phyloP scores from a whole-genome alignment of 2,888 invertebrate species.

The Mimumesa dahlbomi region DNA sequence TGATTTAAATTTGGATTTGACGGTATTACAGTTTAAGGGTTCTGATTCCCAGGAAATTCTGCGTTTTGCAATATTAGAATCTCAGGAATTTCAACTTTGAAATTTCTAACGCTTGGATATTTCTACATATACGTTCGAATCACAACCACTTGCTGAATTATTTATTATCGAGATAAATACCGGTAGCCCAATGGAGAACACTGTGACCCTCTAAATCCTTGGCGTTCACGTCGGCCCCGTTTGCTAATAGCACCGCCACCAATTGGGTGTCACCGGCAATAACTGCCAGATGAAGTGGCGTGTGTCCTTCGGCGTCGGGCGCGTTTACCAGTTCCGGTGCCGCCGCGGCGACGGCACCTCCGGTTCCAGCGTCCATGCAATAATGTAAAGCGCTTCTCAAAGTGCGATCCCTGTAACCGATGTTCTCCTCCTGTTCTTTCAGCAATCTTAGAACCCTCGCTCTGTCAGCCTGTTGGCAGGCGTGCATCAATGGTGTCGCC shows the following conservation, averaged over 20 bases:
- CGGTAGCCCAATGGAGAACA: slow-evolving; percentile 98
- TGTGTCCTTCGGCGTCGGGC: slow-evolving; percentile 96
- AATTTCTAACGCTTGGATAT: too few relatives aligned
- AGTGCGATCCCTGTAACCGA: slow-evolving; percentile 89
- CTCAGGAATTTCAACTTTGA: too few relatives aligned
- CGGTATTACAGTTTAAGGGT: too few relatives aligned
- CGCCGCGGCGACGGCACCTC: slow-evolving; percentile 88
- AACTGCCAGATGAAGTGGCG: slow-evolving; percentile 96
- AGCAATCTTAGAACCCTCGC: slow-evolving; percentile 88
- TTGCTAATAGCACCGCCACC: slow-evolving; percentile 92
- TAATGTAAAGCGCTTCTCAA: slow-evolving; percentile 96
- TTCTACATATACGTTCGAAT: too few relatives aligned
- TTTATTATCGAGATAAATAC: too few relatives aligned
- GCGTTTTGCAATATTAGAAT: too few relatives aligned
- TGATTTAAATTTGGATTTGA: too few relatives aligned
- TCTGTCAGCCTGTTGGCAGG: slow-evolving; percentile 93
- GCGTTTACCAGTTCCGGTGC: slow-evolving; percentile 93
- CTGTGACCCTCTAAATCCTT: slow-evolving; percentile 97
- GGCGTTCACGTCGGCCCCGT: slow-evolving; percentile 94
- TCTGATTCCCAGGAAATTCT: too few relatives aligned
- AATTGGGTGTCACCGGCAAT: slow-evolving; percentile 94
- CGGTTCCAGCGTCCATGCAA: slow-evolving; percentile 86
- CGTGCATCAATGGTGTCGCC: slow-evolving; percentile 94
- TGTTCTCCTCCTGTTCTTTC: slow-evolving; percentile 84
- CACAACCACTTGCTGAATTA: too few relatives aligned